These are phyloP conservation scores for Pseudomyrmex concolor DNA, from an alignment of 1,140 invertebrate species.

Conservation along the genomic window DNA sequence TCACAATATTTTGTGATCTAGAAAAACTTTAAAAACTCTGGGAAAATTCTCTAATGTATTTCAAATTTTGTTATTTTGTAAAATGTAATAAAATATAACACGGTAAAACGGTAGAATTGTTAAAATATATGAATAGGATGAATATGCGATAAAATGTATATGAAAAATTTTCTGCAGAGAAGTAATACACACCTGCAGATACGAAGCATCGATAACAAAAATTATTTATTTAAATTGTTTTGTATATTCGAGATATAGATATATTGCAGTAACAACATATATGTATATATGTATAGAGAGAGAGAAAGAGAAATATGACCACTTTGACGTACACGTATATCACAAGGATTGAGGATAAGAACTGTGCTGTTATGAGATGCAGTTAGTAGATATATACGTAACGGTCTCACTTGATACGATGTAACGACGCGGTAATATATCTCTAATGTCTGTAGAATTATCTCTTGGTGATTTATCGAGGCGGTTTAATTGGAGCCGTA, in stretches of 20 bases:
- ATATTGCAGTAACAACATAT: background rate
- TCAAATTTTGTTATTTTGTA: background rate
- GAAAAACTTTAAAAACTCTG: too few relatives aligned
- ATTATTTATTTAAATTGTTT: too few relatives aligned
- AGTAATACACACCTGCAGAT: too few relatives aligned
- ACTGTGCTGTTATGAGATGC: background rate
- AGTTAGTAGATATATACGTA: conserved; percentile 33
- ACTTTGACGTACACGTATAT: background rate
- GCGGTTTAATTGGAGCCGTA: conserved; percentile 42
- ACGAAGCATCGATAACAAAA: too few relatives aligned
- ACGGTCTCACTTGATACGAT: conserved; percentile 47
- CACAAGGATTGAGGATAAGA: conserved; percentile 9
- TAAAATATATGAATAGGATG: too few relatives aligned
- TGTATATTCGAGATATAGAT: background rate
- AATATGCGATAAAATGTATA: too few relatives aligned
- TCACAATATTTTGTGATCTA: background rate
- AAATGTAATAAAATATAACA: background rate
- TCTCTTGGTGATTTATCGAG: conserved; percentile 51
- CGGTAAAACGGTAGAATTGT: background rate
- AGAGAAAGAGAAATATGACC: too few relatives aligned
- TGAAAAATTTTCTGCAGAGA: too few relatives aligned
- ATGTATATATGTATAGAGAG: too few relatives aligned
- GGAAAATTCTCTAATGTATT: too few relatives aligned
- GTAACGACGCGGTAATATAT: conserved; percentile 56
- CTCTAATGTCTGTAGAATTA: conserved; percentile 49